Evolutionary conservation across 2,888 invertebrate genomes (phyloP).

Genomic region (Mechanitis messenoides): DNA sequence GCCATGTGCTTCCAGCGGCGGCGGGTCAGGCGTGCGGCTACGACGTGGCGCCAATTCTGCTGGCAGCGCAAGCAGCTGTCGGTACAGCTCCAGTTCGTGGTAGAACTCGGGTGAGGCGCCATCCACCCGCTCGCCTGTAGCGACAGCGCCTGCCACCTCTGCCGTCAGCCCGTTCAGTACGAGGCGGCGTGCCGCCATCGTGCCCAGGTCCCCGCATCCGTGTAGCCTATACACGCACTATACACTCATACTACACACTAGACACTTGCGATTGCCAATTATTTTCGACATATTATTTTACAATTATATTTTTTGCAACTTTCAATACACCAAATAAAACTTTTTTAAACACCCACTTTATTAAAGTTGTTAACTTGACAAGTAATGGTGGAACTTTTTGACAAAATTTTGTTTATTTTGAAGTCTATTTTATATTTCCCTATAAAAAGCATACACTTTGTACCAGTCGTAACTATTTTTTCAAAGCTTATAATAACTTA

Average conservation of each 20-base stretch:
- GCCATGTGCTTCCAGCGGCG: constrained; percentile 25
- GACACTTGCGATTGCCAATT: constrained; percentile 74
- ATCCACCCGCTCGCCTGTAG: constrained; percentile 25
- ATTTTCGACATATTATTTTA: too few relatives aligned
- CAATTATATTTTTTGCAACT: too few relatives aligned
- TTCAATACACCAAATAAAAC: too few relatives aligned
- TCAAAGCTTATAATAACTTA: too few relatives aligned
- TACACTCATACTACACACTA: constrained; percentile 43
- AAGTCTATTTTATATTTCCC: too few relatives aligned
- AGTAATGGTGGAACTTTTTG: too few relatives aligned
- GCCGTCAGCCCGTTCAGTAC: constrained; percentile 69
- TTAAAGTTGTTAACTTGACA: too few relatives aligned
- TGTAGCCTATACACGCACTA: constrained; percentile 88
- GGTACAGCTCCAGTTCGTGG: constrained; percentile 67
- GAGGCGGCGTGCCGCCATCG: constrained; percentile 90
- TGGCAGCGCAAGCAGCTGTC: constrained; percentile 56
- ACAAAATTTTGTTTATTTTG: too few relatives aligned
- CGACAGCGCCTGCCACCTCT: constrained; percentile 45
- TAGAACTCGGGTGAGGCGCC: constrained; percentile 55
- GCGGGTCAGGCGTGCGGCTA: constrained; percentile 32
- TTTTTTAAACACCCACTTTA: too few relatives aligned
- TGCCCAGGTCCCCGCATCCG: constrained; percentile 72
- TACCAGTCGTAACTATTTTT: too few relatives aligned
- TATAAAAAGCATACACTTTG: too few relatives aligned
- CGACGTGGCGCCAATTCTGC: constrained; percentile 21